Percentiles rank a stretch among this genome's conserved stretches.
Evolutionary conservation across 2,113 vertebrate genomes (phyloP).

Genomic region (Marmota monax): DNA sequence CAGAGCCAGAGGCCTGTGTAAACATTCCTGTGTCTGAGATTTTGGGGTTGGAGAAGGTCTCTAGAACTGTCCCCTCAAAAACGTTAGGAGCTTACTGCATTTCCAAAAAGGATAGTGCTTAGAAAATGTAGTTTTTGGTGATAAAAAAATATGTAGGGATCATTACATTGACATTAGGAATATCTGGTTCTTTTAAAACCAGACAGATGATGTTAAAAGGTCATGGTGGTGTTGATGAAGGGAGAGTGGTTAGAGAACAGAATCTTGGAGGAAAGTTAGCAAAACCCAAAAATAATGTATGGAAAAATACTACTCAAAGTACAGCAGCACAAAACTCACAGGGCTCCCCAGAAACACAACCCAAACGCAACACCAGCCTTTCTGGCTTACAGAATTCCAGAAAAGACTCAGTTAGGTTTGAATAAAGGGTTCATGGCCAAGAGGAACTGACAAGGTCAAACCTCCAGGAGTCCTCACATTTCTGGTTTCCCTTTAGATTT

Average conservation of each 20-base stretch:
- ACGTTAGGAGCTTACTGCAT: conserved; percentile 40
- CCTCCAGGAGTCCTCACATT: conserved; percentile 39
- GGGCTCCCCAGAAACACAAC: not conserved
- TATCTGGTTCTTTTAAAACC: conserved; percentile 21
- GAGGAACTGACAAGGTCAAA: conserved; percentile 53
- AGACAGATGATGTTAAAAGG: conserved; percentile 43
- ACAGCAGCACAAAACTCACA: not conserved
- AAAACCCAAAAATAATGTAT: not conserved
- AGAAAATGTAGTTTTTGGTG: conserved; percentile 54
- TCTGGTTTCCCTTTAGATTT: conserved; percentile 75
- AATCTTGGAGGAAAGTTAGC: not conserved
- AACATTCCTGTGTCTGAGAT: conserved; percentile 74
- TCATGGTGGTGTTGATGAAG: not conserved
- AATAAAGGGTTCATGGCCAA: conserved; percentile 19
- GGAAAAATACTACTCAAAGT: conserved; percentile 5
- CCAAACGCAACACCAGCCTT: not conserved
- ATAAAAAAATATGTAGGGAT: not conserved
- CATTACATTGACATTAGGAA: not conserved
- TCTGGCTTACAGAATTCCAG: conserved; percentile 1
- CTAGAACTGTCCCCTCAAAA: conserved; percentile 58
- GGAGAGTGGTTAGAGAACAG: not conserved
- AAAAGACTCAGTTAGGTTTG: conserved; percentile 5
- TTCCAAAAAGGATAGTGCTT: not conserved
- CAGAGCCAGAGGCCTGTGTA: conserved; percentile 72
- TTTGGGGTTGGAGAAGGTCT: conserved; percentile 56